A percentile compares a stretch with the other conserved stretches of the same genome.
Evolutionary conservation across 2,797 vertebrate genomes (phyloP).

Genomic region (Knipowitschia caucasica): DNA sequence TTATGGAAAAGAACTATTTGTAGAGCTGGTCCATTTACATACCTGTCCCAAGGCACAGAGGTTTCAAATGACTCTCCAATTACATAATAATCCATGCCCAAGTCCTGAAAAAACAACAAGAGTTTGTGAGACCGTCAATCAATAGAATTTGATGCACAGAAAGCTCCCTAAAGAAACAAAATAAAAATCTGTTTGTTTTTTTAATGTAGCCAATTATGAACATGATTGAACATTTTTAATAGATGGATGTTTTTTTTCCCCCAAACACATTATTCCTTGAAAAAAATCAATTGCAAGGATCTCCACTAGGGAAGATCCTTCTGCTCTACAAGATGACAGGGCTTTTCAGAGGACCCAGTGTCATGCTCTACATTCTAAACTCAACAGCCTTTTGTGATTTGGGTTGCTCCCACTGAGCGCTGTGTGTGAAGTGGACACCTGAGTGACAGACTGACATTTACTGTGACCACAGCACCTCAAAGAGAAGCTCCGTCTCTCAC

Average conservation of each 20-base stretch:
- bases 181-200: too few species aligned
- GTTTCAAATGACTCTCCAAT: conserved; percentile 98
- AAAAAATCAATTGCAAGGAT: background rate
- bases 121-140: background rate
- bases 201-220: too few species aligned
- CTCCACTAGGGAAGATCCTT: background rate
- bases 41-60: conserved; percentile 99
- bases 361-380: conserved; percentile 31
- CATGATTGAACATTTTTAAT: too few species aligned
- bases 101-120: conserved; percentile 77
- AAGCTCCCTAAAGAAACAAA: too few species aligned
- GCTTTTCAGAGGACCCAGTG: conserved; percentile 20
- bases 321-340: background rate
- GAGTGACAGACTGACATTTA: conserved; percentile 48
- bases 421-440: conserved; percentile 23
- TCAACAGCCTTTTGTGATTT: conserved; percentile 37
- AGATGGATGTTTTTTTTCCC: too few species aligned
- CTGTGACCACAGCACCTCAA: conserved; percentile 60
- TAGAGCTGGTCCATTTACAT: conserved; percentile 46
- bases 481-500: conserved; percentile 51
- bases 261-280: too few species aligned
- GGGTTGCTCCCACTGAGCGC: conserved; percentile 31
- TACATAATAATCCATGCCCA: conserved; percentile 95
- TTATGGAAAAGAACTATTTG: background rate
- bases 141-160: too few species aligned